These are phyloP conservation scores for Pachyrhynchus sulphureomaculatus DNA, from an alignment of 1,140 invertebrate genomes.

Conservation along the genomic window DNA sequence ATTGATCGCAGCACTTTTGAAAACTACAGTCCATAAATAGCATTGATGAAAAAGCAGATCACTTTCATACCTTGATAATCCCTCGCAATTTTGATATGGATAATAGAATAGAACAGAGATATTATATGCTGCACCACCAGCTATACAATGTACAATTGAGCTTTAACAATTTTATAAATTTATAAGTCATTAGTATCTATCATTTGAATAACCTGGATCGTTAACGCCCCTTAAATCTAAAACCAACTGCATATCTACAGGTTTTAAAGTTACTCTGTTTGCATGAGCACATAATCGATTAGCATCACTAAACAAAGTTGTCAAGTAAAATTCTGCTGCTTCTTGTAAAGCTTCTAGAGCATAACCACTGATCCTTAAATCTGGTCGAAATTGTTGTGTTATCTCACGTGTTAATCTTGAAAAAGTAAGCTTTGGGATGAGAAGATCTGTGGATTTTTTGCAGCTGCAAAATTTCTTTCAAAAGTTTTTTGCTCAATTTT, in stretches of 20 bases:
- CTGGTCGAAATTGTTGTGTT: constrained; percentile 10
- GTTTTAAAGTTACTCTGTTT: constrained; percentile 73
- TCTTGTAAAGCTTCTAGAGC: constrained; percentile 61
- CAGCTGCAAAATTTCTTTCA: too few species aligned
- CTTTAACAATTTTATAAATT: too few species aligned
- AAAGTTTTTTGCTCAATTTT: too few species aligned
- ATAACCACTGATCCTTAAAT: background rate
- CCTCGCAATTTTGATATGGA: too few species aligned
- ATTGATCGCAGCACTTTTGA: too few species aligned
- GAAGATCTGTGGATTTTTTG: background rate
- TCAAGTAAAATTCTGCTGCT: constrained; percentile 72
- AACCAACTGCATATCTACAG: constrained; percentile 60
- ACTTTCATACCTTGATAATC: too few species aligned
- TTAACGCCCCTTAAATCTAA: constrained; percentile 50
- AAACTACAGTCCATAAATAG: too few species aligned
- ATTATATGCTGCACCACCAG: too few species aligned
- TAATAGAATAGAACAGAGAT: too few species aligned
- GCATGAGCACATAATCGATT: constrained; percentile 70
- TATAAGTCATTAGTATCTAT: too few species aligned
- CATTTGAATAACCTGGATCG: constrained; percentile 42
- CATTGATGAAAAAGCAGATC: too few species aligned
- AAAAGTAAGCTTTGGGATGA: constrained; percentile 46
- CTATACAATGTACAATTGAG: too few species aligned
- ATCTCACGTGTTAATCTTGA: constrained; percentile 47
- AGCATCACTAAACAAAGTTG: constrained; percentile 75